A percentile compares a stretch with the other conserved stretches of the same genome.
These are phyloP conservation scores for Agrypnus murinus DNA, from an alignment of 2,888 invertebrate species.

Conservation along the genomic window DNA sequence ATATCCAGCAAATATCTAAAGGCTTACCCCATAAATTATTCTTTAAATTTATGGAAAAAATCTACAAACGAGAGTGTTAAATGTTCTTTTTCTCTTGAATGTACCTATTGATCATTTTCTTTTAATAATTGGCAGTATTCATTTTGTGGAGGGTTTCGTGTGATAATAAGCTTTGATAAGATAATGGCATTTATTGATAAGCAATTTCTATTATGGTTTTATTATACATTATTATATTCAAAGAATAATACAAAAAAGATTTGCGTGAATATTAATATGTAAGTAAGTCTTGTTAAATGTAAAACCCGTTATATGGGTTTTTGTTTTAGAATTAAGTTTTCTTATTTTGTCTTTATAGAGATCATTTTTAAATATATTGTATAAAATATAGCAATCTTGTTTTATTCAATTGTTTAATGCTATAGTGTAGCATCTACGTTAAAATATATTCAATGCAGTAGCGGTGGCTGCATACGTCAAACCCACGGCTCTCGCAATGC, in stretches of 20 bases:
- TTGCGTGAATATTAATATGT: no score
- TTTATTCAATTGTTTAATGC: no score
- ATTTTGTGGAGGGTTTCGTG: slow-evolving; percentile 13
- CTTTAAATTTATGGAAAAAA: slow-evolving; percentile 86
- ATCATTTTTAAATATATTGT: not conserved
- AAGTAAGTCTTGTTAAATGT: no score
- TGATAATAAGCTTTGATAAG: slow-evolving; percentile 27
- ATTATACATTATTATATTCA: no score
- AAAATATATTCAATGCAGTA: no score
- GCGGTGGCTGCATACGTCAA: no score
- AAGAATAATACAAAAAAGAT: no score
- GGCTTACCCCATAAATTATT: slow-evolving; percentile 88
- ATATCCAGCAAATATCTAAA: slow-evolving; percentile 88
- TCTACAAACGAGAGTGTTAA: slow-evolving; percentile 82
- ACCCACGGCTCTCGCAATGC: no score
- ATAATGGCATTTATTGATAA: not conserved
- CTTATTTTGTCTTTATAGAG: not conserved
- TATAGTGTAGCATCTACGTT: no score
- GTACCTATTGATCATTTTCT: not conserved
- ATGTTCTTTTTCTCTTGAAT: not conserved
- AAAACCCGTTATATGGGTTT: slow-evolving; percentile 6
- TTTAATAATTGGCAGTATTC: slow-evolving; percentile 20
- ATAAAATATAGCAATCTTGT: no score
- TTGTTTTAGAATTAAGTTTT: slow-evolving; percentile 6
- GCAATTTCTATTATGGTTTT: no score